A percentile compares a stretch with the other conserved stretches of the same genome.
Conservation (phyloP, 2,797 vertebrate genomes). For the Poliocrania exsul region DNA sequence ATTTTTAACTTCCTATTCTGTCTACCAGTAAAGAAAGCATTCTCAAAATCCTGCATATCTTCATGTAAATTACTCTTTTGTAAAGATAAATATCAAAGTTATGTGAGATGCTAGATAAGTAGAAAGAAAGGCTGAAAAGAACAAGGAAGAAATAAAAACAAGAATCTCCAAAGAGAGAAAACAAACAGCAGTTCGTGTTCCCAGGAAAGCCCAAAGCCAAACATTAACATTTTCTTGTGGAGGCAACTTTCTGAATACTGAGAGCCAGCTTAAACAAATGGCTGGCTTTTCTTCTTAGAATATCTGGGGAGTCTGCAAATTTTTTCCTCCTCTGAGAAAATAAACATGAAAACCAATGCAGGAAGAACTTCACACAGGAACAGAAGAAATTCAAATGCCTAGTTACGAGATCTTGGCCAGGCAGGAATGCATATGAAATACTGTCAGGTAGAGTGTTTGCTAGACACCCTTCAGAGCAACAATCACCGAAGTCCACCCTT, state of each 20-base stretch:
- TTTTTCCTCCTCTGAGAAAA: slow-evolving; percentile 36
- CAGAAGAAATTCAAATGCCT: not conserved
- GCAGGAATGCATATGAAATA: not conserved
- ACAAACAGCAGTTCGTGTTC: slow-evolving; percentile 10
- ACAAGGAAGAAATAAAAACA: slow-evolving; percentile 24
- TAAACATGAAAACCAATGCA: slow-evolving; percentile 14
- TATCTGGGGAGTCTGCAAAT: not conserved
- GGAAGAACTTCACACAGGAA: not conserved
- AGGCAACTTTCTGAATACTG: slow-evolving; percentile 26
- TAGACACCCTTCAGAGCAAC: not conserved
- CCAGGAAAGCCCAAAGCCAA: slow-evolving; percentile 40
- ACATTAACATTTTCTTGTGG: slow-evolving; percentile 49
- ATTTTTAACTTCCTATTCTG: slow-evolving; percentile 25
- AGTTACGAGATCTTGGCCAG: not conserved
- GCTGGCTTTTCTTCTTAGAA: slow-evolving; percentile 25
- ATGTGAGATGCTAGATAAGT: not conserved
- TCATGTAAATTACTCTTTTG: not conserved
- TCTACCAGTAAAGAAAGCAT: not conserved
- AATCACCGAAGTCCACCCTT: not conserved
- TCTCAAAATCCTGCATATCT: not conserved
- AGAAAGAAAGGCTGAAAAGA: slow-evolving; percentile 33
- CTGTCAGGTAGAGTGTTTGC: not conserved
- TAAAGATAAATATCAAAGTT: slow-evolving; percentile 45
- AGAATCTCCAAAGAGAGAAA: slow-evolving; percentile 33
- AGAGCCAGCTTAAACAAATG: slow-evolving; percentile 14